Evolutionary conservation across 2,797 vertebrate genomes (phyloP).

Genomic region (Paedocypris micromegethes): DNA sequence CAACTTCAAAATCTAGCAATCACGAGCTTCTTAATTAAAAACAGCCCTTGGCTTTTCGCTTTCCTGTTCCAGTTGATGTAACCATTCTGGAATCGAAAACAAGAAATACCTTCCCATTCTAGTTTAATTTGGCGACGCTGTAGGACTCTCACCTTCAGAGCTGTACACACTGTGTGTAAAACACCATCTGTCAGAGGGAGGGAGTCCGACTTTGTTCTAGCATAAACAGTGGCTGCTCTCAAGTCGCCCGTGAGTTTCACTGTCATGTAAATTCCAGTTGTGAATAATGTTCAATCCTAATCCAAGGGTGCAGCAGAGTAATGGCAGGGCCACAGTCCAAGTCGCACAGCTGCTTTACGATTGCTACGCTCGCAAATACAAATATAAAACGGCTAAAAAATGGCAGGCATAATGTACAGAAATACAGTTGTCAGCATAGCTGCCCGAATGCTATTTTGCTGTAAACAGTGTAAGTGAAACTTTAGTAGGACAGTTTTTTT

Average conservation of each 20-base stretch:
- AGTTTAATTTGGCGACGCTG: background rate
- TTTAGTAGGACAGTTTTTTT: background rate
- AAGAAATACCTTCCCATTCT: background rate
- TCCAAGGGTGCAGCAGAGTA: conserved; percentile 60
- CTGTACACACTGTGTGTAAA: conserved; percentile 71
- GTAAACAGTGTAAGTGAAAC: background rate
- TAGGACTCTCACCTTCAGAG: conserved; percentile 60
- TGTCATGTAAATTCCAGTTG: conserved; percentile 74
- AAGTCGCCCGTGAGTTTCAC: conserved; percentile 63
- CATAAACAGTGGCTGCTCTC: conserved; percentile 71
- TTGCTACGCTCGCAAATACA: conserved; percentile 42
- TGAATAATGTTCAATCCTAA: conserved; percentile 67
- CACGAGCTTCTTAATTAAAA: conserved; percentile 63
- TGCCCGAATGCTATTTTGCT: too few species aligned
- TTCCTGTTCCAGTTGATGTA: conserved; percentile 19
- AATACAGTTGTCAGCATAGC: background rate
- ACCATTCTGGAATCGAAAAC: background rate
- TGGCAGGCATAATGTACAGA: background rate
- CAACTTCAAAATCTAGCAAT: conserved; percentile 64
- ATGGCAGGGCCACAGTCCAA: conserved; percentile 43
- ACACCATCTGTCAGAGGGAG: conserved; percentile 73
- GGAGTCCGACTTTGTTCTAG: conserved; percentile 69
- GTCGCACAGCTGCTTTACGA: conserved; percentile 67
- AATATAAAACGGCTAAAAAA: conserved; percentile 11
- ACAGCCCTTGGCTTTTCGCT: conserved; percentile 49